Conservation (phyloP, 2,797 vertebrate species). For the Rhinogobio ventralis region DNA sequence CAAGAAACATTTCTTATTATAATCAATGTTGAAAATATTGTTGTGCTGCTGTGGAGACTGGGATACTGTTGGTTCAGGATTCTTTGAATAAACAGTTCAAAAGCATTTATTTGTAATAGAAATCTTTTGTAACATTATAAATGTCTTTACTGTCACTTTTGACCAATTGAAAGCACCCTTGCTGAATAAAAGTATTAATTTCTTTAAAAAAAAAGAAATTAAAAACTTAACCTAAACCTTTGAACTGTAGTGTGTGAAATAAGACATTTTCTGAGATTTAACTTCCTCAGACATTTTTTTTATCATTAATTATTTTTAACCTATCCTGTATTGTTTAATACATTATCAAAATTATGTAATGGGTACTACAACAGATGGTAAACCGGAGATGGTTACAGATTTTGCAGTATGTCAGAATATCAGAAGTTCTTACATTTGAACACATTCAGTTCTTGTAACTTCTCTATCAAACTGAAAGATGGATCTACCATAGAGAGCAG, state of each 20-base stretch:
- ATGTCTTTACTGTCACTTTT: background rate
- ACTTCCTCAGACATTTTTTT: background rate
- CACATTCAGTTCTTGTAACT: background rate
- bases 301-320: background rate
- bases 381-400: background rate
- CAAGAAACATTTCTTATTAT: background rate
- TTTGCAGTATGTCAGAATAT: background rate
- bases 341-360: background rate
- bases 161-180: background rate
- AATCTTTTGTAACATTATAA: background rate
- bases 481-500: background rate
- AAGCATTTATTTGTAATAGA: background rate
- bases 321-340: background rate
- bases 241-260: background rate
- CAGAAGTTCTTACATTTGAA: background rate
- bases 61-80: background rate
- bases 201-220: background rate
- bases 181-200: background rate
- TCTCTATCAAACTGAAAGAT: conserved; percentile 33
- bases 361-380: background rate
- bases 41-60: background rate
- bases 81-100: background rate
- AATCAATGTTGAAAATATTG: background rate
- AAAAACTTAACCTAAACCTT: background rate
- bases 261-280: background rate